Base-by-base conservation (phyloP, 2,888 invertebrate genomes). In the Synanthedon andrenaeformis region DNA sequence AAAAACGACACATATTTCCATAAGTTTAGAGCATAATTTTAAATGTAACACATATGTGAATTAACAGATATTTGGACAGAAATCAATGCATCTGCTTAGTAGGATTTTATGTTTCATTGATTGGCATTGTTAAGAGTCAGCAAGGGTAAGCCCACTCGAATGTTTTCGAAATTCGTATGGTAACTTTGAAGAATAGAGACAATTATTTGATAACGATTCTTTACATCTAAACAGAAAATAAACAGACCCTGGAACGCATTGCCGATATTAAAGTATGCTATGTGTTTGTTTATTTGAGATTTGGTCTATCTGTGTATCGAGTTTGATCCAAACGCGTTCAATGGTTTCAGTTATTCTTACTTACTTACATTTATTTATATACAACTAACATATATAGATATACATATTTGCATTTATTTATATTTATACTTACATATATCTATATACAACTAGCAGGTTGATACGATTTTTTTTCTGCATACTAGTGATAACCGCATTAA, bases 81-180 rank as follows among this genome's bases (percentile, higher is more conserved):
- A 72, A 72, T 74, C 72, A 77, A 68, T 76, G 77, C 79, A 80
- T 80, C 79, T 82, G 76, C 75, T 83, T 82, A 79, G 73, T 62
- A 66, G 79, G 77, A 80, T 84, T 83, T 85, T 72, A 79, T 82
- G 83, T 82, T 79, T 80, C 81, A 80, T 77, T 83, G 85, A 83
- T 83, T 85, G 79, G 73, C 77, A 81, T 83, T 85, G 84, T 82
- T 78, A 78, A 72, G 68, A 73, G 70, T 71, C 72, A 64, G 69
- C 62, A 66, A 68, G 71, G 69, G 69, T 67, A 69, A 66, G 62
- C 62, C 61, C 74, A 68, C 70, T 66, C 68, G 62, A 71, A 69
- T 70, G 66, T 68, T 72, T 69, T 67, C 62, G 62, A 58, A 56
- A 63, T 64, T 10, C 58, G 62, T 60, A 65, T 64, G 65, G 64